A percentile compares a stretch with the other conserved stretches of the same genome.
phyloP scores from a whole-genome alignment of 2,113 vertebrate genomes.

The Sinocyclocheilus anophthalmus region DNA sequence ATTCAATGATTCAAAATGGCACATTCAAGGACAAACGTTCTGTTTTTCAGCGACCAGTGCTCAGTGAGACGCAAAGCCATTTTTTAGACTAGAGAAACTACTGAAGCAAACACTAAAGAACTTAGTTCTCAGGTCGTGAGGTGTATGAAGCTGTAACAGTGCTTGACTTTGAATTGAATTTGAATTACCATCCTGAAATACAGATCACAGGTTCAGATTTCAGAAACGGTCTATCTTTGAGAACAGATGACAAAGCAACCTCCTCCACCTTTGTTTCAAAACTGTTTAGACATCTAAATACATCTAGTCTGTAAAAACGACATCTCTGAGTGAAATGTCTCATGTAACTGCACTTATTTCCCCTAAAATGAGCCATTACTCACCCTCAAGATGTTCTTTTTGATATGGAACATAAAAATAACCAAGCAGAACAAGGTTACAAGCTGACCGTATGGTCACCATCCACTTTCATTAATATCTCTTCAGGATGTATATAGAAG shows the following conservation, averaged over 20 bases:
- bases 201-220: constrained; percentile 20
- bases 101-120: background rate
- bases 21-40: background rate
- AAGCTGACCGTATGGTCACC: background rate
- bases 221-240: background rate
- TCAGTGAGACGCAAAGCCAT: background rate
- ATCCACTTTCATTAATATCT: background rate
- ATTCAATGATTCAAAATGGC: background rate
- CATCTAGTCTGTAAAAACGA: too few species aligned
- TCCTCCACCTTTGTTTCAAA: background rate
- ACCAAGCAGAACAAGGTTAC: background rate
- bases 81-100: constrained; percentile 3
- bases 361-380: background rate
- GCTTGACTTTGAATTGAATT: background rate
- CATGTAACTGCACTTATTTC: background rate
- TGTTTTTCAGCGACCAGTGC: background rate
- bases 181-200: background rate
- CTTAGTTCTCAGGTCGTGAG: background rate
- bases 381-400: background rate
- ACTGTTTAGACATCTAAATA: background rate
- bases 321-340: background rate
- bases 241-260: background rate
- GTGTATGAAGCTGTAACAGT: background rate
- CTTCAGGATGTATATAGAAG: background rate
- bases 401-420: background rate